Evolutionary conservation across 2,113 vertebrate species (phyloP).

Genomic region (Sus scrofa): DNA sequence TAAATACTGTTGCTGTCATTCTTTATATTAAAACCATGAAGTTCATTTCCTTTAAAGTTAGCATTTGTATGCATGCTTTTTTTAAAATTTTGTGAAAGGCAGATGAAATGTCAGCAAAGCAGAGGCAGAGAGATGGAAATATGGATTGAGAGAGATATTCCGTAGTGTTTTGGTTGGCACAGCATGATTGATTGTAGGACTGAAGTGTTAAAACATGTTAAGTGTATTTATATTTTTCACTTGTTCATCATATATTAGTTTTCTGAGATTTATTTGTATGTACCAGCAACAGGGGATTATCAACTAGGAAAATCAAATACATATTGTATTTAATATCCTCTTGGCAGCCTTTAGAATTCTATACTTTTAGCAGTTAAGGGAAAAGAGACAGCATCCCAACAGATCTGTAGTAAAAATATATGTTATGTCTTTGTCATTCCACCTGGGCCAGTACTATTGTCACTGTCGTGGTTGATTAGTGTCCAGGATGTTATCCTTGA

Average conservation of each 20-base stretch:
- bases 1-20: neutral
- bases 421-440: neutral
- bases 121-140: neutral
- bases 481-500: neutral
- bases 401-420: neutral
- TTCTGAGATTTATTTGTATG: neutral
- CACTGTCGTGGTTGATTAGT: neutral
- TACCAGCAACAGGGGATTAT: neutral
- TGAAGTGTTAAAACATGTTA: neutral
- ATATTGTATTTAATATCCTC: constrained; percentile 10
- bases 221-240: neutral
- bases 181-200: neutral
- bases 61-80: neutral
- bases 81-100: neutral
- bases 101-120: neutral
- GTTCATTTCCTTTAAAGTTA: neutral
- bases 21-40: neutral
- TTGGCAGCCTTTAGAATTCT: neutral
- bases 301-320: neutral
- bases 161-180: neutral
- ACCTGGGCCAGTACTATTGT: no score
- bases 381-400: neutral
- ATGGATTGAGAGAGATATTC: neutral
- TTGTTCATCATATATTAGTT: neutral
- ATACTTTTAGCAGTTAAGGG: neutral